phyloP scores from a whole-genome alignment of 1,140 invertebrate genomes.

The Neomicropteryx cornuta region DNA sequence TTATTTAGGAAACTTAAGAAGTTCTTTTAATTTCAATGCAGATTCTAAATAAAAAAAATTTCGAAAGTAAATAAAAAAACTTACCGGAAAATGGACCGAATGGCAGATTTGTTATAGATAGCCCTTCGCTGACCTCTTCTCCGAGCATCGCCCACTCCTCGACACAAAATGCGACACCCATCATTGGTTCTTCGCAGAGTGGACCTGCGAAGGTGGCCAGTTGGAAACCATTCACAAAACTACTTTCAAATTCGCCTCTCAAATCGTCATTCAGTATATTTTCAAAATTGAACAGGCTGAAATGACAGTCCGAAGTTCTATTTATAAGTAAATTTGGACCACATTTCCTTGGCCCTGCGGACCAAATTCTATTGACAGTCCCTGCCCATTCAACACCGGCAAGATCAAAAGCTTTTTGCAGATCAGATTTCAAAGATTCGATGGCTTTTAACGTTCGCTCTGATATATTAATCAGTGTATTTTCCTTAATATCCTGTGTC shows the following conservation, averaged over 20 bases:
- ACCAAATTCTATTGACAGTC: conserved; percentile 70
- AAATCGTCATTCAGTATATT: conserved; percentile 33
- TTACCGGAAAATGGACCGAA: conserved; percentile 46
- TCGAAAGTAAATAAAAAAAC: conserved; percentile 2
- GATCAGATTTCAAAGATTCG: conserved; percentile 48
- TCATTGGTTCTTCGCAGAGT: conserved; percentile 92
- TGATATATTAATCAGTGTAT: conserved; percentile 25
- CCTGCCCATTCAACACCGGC: conserved; percentile 44
- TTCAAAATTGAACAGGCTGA: conserved; percentile 32
- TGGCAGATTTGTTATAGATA: conserved; percentile 18
- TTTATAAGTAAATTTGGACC: conserved; percentile 86
- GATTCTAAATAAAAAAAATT: conserved; percentile 3
- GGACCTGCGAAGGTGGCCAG: conserved; percentile 81
- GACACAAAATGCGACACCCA: conserved; percentile 84
- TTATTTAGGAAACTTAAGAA: too few species aligned
- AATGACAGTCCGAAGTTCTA: conserved; percentile 47
- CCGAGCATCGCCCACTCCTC: conserved; percentile 64
- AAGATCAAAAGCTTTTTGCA: conserved; percentile 50
- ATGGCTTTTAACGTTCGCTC: conserved; percentile 44
- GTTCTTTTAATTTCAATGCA: not conserved
- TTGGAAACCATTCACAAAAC: conserved; percentile 91
- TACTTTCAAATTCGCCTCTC: conserved; percentile 56
- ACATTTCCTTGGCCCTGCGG: conserved; percentile 79
- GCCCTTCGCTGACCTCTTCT: conserved; percentile 31
- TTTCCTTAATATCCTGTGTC: conserved; percentile 20